A percentile compares a stretch with the other conserved stretches of the same genome.
Evolutionary conservation across 2,113 vertebrate genomes (phyloP).

Genomic region (Madoqua kirkii): DNA sequence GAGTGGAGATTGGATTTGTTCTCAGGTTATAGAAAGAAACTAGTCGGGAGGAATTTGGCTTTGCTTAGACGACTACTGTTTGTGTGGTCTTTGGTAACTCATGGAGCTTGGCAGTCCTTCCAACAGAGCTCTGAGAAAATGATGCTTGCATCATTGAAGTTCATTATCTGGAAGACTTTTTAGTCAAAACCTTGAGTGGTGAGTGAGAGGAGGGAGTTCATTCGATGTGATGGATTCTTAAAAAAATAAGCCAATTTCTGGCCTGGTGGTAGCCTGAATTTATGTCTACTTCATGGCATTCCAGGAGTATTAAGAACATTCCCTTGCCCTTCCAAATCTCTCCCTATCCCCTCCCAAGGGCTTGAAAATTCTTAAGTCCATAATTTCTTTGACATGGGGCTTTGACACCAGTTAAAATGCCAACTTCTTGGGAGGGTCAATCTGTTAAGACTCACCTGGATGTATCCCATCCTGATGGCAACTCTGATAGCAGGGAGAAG

Average conservation of each 20-base stretch:
- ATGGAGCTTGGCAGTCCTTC: not conserved
- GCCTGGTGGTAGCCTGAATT: conserved; percentile 13
- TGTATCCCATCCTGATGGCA: not conserved
- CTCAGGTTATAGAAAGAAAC: not conserved
- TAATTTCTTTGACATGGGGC: conserved; percentile 41
- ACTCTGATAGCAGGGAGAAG: not conserved
- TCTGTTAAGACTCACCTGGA: conserved; percentile 22
- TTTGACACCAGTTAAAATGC: conserved; percentile 49
- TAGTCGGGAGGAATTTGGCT: not conserved
- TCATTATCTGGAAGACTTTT: conserved; percentile 35
- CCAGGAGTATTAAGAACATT: conserved; percentile 49
- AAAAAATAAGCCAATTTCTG: conserved; percentile 15
- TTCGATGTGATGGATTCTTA: not conserved
- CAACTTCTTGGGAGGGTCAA: conserved; percentile 22
- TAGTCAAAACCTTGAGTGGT: not conserved
- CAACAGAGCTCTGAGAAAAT: conserved; percentile 10
- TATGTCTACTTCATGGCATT: conserved; percentile 45
- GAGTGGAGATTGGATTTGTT: not conserved
- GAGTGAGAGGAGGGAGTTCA: no score
- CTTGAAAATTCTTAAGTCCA: conserved; percentile 50
- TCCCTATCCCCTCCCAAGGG: conserved; percentile 1
- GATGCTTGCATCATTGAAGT: not conserved
- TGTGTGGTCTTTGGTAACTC: conserved; percentile 12
- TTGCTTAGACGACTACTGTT: not conserved
- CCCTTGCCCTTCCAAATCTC: conserved; percentile 44